Evolutionary conservation across 2,888 invertebrate genomes (phyloP), one percentile per base, ranked within the genome.

Genomic region (Pogonocherus hispidulus): DNA sequence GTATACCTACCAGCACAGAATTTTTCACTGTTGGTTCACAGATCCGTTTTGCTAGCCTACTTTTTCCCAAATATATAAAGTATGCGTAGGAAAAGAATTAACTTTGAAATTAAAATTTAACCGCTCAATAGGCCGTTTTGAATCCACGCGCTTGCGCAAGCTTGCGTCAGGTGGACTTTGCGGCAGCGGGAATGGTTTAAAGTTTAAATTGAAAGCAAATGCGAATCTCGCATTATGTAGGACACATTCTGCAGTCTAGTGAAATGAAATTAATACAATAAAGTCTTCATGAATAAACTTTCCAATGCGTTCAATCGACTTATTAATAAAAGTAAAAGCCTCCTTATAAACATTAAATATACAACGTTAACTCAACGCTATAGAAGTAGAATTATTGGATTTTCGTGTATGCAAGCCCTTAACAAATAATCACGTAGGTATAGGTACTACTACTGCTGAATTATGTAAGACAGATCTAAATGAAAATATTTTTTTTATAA

Each of bases 1-100:
- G 78, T 77, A 76, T 68, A 77, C 79, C 78, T 71, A n/a, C n/a
- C n/a, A n/a, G 74, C 72, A 73, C 64, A 76, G 79, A 77, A 79
- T 79, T 78, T 77, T 81, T 80, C 78, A 78, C 74, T 70, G 78
- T 75, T 70, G 70, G 70, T 56, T 63, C 52, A 37, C 23, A 55
- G 77, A 80, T 81, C 80, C 81, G 81, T 73, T 72, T 78, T 49
- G 49, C 37, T 64, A 56, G 51, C 62, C 62, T 62, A 62, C 62
- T 62, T 62, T 62, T 59, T 59, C 6, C 23, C 1, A 27, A 32
- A 47, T 16, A 59, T 47, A 27, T 47, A 3, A 5, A 37, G 11
- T 20, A 22, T 20, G 37, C 41, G 14, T 23, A 57, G 6, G 16
- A 11, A 23, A 19, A 44, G 23, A 16, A 11, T 27, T 23, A 14